Evolutionary conservation across 2,113 vertebrate species (phyloP).

Genomic region (Cheilinus undulatus): DNA sequence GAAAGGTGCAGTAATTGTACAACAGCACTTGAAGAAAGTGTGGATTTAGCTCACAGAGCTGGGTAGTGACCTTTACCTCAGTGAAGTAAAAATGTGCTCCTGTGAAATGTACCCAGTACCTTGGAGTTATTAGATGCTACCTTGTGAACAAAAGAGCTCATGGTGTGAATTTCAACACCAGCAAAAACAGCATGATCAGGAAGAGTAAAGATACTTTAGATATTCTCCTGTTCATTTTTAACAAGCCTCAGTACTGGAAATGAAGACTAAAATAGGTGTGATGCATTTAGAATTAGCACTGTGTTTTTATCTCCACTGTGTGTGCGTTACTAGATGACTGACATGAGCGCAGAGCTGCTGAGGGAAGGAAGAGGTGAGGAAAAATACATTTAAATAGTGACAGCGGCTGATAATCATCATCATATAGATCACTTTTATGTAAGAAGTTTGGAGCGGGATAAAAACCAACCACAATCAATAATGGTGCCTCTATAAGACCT

Average conservation of each 20-base stretch:
- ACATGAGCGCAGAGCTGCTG: not conserved
- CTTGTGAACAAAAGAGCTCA: conserved; percentile 1
- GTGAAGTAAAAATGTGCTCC: not conserved
- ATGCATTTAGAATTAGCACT: not conserved
- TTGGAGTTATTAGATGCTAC: not conserved
- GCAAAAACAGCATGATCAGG: not conserved
- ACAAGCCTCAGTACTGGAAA: conserved; percentile 5
- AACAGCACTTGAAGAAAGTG: conserved; percentile 6
- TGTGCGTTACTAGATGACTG: not conserved
- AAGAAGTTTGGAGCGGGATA: too few relatives aligned
- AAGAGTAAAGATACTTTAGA: conserved; percentile 10
- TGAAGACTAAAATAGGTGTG: conserved; percentile 2
- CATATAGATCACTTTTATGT: too few relatives aligned
- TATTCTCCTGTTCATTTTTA: conserved; percentile 1
- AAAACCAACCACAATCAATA: too few relatives aligned
- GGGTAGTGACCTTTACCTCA: conserved; percentile 2
- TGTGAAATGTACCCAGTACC: conserved; percentile 22
- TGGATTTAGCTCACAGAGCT: not conserved
- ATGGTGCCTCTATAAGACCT: too few relatives aligned
- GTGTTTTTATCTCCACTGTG: conserved; percentile 5
- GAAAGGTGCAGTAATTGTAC: not conserved
- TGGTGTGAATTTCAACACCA: conserved; percentile 29
- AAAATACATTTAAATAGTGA: conserved; percentile 10
- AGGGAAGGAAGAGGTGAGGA: not conserved
- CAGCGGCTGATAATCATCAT: not conserved